These are phyloP conservation scores for Epizoanthus ramosus DNA, from an alignment of 92 coral and sea anemone species.

Conservation along the genomic window DNA sequence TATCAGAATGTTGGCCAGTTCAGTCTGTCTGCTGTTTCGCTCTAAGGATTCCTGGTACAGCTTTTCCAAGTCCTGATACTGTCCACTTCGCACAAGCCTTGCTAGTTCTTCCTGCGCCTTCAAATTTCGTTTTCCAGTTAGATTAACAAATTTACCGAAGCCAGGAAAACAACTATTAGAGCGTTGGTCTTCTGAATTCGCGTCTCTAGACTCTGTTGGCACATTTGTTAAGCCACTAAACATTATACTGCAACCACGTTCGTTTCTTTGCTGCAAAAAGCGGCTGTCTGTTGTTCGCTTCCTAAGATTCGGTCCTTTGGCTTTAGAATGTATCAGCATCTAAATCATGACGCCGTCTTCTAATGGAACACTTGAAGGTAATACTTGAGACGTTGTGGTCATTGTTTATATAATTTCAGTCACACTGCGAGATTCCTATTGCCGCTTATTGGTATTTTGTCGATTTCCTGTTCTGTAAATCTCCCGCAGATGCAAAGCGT, in stretches of 20 bases:
- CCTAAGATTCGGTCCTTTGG: neutral
- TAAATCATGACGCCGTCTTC: neutral
- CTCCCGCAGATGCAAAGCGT: too few relatives aligned
- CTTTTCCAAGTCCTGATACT: conserved; percentile 19
- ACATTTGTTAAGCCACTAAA: neutral
- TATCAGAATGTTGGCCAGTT: conserved; percentile 51
- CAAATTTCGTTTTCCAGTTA: conserved; percentile 14
- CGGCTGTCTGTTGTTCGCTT: neutral
- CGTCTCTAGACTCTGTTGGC: neutral
- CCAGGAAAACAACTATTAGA: conserved; percentile 23
- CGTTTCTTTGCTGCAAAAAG: neutral
- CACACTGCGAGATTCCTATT: too few relatives aligned
- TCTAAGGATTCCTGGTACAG: conserved; percentile 21
- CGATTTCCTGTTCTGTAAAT: too few relatives aligned
- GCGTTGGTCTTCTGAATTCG: neutral
- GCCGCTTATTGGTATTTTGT: too few relatives aligned
- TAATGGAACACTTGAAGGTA: neutral
- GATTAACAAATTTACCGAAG: conserved; percentile 18
- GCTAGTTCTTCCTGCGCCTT: conserved; percentile 38
- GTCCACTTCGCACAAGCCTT: conserved; percentile 18
- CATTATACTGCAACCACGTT: neutral
- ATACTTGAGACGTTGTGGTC: too few relatives aligned
- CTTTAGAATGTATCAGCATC: neutral
- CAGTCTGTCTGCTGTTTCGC: conserved; percentile 12
- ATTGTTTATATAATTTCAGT: too few relatives aligned